These are phyloP conservation scores for Luperina nickerlii DNA, from an alignment of 2,888 invertebrate genomes.

Conservation along the genomic window DNA sequence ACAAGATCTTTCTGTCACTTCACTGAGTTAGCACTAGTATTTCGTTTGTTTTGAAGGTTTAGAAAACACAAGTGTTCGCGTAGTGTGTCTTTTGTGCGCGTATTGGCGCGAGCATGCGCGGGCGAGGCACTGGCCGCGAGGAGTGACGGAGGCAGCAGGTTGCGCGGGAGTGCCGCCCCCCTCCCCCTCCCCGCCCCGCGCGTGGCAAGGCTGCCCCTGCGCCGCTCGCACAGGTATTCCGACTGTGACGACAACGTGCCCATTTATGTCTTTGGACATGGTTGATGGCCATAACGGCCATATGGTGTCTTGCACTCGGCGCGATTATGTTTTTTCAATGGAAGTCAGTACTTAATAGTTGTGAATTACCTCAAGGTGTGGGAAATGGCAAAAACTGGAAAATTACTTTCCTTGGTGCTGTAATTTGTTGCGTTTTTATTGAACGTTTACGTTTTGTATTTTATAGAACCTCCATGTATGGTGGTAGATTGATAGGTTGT, in stretches of 20 bases:
- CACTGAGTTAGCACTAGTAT: slow-evolving; percentile 72
- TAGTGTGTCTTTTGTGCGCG: slow-evolving; percentile 68
- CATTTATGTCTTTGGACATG: slow-evolving; percentile 90
- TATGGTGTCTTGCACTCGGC: slow-evolving; percentile 84
- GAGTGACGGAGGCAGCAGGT: slow-evolving; percentile 84
- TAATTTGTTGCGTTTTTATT: slow-evolving; percentile 38
- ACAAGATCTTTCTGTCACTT: slow-evolving; percentile 79
- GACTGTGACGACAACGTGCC: slow-evolving; percentile 89
- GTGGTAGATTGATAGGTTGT: slow-evolving; percentile 36
- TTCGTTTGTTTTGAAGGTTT: slow-evolving; percentile 73
- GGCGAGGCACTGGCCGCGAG: slow-evolving; percentile 82
- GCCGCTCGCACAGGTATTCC: slow-evolving; percentile 83
- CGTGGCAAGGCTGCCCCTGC: slow-evolving; percentile 80
- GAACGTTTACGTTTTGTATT: slow-evolving; percentile 19
- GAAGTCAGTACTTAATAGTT: slow-evolving; percentile 77
- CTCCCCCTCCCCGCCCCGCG: slow-evolving; percentile 69
- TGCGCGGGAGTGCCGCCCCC: slow-evolving; percentile 80
- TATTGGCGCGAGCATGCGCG: slow-evolving; percentile 79
- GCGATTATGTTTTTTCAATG: slow-evolving; percentile 82
- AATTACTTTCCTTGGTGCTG: slow-evolving; percentile 47
- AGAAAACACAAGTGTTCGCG: slow-evolving; percentile 64
- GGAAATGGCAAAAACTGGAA: slow-evolving; percentile 69
- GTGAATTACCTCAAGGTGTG: slow-evolving; percentile 79
- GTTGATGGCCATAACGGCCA: slow-evolving; percentile 86
- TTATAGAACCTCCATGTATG: slow-evolving; percentile 27